These are phyloP conservation scores for Micronycteris hirsuta DNA, from an alignment of 2,113 vertebrate species.

Conservation along the genomic window DNA sequence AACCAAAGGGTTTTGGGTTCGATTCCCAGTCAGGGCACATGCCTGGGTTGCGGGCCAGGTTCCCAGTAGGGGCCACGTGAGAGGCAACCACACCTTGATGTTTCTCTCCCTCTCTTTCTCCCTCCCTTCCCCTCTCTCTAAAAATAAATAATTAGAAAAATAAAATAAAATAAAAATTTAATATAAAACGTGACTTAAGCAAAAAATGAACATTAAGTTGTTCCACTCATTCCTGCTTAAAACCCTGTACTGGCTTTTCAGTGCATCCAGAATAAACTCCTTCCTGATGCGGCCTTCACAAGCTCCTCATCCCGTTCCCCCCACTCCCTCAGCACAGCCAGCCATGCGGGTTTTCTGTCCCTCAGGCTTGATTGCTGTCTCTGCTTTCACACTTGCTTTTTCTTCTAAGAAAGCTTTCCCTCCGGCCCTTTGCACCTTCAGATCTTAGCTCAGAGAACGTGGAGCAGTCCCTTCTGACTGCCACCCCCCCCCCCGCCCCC, in stretches of 20 bases:
- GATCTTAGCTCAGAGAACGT: background rate
- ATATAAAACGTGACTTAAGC: background rate
- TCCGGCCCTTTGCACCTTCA: too few species aligned
- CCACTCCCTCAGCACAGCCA: accelerated
- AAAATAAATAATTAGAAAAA: too few species aligned
- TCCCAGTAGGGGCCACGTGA: too few species aligned
- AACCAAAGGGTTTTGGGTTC: too few species aligned
- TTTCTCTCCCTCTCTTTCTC: too few species aligned
- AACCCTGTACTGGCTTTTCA: background rate
- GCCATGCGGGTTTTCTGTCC: accelerated
- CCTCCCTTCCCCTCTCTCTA: too few species aligned
- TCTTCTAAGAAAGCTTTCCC: background rate
- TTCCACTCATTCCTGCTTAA: background rate
- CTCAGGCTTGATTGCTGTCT: background rate
- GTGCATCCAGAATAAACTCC: background rate
- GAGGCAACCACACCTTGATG: too few species aligned
- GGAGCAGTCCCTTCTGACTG: background rate
- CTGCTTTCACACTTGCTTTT: background rate
- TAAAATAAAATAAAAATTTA: background rate
- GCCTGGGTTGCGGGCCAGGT: too few species aligned
- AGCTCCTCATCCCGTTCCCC: accelerated
- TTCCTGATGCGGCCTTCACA: background rate
- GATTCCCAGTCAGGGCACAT: too few species aligned
- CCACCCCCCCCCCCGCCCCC: too few species aligned
- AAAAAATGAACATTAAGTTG: background rate